phyloP scores from a whole-genome alignment of 2,113 vertebrate species.

The Coracopsis vasa region DNA sequence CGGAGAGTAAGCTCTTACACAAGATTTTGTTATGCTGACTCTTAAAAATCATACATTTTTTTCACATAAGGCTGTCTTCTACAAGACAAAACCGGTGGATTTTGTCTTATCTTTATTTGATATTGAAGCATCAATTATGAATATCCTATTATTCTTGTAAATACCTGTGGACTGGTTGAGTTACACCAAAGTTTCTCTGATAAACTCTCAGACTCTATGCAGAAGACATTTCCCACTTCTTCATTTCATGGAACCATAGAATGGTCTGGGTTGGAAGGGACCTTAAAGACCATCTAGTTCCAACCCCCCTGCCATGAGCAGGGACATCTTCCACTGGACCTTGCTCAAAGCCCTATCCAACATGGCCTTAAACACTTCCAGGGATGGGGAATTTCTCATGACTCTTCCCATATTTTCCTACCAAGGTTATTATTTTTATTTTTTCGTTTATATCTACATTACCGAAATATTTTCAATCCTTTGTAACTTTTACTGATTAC shows the following conservation, averaged over 20 bases:
- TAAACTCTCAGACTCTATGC: background rate
- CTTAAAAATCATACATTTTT: background rate
- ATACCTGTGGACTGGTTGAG: background rate
- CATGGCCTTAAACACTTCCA: background rate
- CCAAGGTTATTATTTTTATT: background rate
- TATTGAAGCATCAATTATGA: background rate
- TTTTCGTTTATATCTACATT: background rate
- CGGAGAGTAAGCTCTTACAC: background rate
- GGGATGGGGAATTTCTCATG: background rate
- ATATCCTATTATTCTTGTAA: background rate
- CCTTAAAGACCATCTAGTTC: background rate
- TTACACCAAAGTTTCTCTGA: background rate
- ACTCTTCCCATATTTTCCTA: background rate
- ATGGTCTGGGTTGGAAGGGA: background rate
- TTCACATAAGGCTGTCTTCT: background rate
- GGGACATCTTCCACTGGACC: background rate
- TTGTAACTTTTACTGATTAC: background rate
- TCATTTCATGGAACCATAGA: background rate
- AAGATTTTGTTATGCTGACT: background rate
- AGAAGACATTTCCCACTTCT: background rate
- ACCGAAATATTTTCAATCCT: background rate
- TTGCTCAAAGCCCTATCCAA: background rate
- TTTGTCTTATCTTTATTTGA: background rate
- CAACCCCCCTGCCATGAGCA: background rate
- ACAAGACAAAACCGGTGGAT: background rate